phyloP scores from a whole-genome alignment of 2,888 invertebrate species.

The Synergus umbraculus region DNA sequence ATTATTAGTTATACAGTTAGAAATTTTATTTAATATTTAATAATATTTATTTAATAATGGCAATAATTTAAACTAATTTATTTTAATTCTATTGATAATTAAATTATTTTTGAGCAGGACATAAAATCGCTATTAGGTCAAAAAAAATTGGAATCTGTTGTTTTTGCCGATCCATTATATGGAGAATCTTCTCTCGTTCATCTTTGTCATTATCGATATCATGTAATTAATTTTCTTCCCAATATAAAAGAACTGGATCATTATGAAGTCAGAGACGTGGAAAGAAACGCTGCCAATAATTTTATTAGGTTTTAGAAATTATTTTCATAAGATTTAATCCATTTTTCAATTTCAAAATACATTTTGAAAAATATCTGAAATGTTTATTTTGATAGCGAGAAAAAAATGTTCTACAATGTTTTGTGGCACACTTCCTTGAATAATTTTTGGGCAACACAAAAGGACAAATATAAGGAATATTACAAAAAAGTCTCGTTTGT shows the following conservation, averaged over 20 bases:
- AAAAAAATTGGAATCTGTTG: conserved; percentile 54
- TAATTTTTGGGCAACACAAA: conserved; percentile 41
- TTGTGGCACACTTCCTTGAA: conserved; percentile 52
- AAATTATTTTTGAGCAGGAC: conserved; percentile 52
- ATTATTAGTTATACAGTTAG: neutral
- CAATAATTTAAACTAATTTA: neutral
- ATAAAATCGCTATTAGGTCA: conserved; percentile 51
- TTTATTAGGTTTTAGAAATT: conserved; percentile 49
- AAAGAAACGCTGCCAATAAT: conserved; percentile 45
- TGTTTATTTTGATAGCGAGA: conserved; percentile 53
- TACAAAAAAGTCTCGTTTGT: conserved; percentile 33
- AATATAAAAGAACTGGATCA: conserved; percentile 57
- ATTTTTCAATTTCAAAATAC: too few relatives aligned
- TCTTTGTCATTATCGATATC: conserved; percentile 59
- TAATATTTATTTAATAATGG: too few relatives aligned
- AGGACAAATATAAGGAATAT: conserved; percentile 46
- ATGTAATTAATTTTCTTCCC: conserved; percentile 54
- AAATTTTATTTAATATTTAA: too few relatives aligned
- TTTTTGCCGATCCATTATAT: conserved; percentile 60
- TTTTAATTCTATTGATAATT: neutral
- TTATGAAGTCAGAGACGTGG: conserved; percentile 51
- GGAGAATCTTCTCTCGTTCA: conserved; percentile 59
- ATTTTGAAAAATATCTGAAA: neutral
- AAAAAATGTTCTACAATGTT: conserved; percentile 53
- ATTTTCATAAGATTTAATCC: too few relatives aligned